A percentile compares a stretch with the other conserved stretches of the same genome.
Evolutionary conservation across 2,797 vertebrate genomes (phyloP).

Genomic region (Pygocentrus nattereri): DNA sequence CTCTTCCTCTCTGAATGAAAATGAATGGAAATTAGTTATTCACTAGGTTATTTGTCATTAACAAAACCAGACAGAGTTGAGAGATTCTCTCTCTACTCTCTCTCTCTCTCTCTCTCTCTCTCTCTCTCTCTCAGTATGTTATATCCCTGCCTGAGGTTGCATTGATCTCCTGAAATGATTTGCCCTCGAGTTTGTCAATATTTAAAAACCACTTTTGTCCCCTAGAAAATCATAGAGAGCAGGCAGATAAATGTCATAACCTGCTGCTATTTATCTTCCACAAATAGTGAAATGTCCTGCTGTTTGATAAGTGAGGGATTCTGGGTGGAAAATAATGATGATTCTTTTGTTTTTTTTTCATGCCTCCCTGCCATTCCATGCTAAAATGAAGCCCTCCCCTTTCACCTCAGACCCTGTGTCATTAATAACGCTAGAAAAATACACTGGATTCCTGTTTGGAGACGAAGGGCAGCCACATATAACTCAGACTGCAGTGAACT

Average conservation of each 20-base stretch:
- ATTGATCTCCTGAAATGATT: conserved; percentile 63
- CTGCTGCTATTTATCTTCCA: conserved; percentile 70
- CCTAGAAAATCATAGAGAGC: conserved; percentile 60
- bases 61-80: too few relatives aligned
- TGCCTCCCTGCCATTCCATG: background rate
- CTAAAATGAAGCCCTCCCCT: conserved; percentile 2
- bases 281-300: conserved; percentile 59
- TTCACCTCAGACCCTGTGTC: background rate
- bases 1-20: too few relatives aligned
- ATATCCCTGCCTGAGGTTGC: conserved; percentile 12
- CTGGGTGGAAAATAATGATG: conserved; percentile 30
- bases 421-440: conserved; percentile 43
- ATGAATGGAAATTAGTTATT: too few relatives aligned
- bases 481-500: background rate
- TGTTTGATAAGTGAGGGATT: conserved; percentile 47
- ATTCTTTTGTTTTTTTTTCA: conserved; percentile 38
- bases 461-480: conserved; percentile 19
- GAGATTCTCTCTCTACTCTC: background rate
- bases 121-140: background rate
- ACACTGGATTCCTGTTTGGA: conserved; percentile 19
- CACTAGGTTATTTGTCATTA: too few relatives aligned
- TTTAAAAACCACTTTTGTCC: conserved; percentile 66
- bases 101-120: conserved; percentile 5
- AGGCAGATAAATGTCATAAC: conserved; percentile 69
- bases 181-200: conserved; percentile 66